Percentiles rank a stretch among this genome's conserved stretches.
Conservation (phyloP, 2,797 vertebrate species). For the Chlorospingus semifuscus region DNA sequence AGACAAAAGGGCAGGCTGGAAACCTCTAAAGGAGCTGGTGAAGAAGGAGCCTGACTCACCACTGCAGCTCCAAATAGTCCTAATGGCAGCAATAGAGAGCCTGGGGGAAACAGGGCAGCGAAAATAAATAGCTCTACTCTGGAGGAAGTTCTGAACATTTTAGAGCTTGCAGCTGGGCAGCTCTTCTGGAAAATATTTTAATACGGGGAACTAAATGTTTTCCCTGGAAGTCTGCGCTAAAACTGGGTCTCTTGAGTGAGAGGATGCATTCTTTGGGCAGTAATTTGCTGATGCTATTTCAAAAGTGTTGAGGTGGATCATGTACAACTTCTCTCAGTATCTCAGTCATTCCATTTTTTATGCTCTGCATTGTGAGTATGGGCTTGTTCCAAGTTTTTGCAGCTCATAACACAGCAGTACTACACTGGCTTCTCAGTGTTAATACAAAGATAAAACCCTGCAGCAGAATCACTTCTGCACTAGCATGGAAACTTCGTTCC, state of each 20-base stretch:
- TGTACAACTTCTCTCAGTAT: neutral
- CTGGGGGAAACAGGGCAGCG: neutral
- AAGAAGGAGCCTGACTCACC: neutral
- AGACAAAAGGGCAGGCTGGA: neutral
- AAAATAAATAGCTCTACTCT: neutral
- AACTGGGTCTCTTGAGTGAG: neutral
- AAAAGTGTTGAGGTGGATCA: neutral
- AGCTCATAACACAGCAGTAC: neutral
- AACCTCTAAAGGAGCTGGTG: rapidly evolving
- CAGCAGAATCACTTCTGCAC: neutral
- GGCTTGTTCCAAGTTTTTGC: neutral
- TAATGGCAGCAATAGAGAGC: neutral
- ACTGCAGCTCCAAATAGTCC: neutral
- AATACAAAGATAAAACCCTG: neutral
- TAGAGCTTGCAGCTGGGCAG: conserved; percentile 26
- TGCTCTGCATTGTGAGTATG: neutral
- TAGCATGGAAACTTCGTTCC: neutral
- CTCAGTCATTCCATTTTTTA: neutral
- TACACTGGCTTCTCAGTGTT: neutral
- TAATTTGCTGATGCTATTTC: conserved; percentile 34
- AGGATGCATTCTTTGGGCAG: neutral
- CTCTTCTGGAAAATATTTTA: conserved; percentile 24
- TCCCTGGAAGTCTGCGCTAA: conserved; percentile 7
- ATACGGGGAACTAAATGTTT: neutral
- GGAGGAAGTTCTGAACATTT: neutral